Base-by-base conservation (phyloP, 1,140 invertebrate genomes). In the Bombus terrestris region DNA sequence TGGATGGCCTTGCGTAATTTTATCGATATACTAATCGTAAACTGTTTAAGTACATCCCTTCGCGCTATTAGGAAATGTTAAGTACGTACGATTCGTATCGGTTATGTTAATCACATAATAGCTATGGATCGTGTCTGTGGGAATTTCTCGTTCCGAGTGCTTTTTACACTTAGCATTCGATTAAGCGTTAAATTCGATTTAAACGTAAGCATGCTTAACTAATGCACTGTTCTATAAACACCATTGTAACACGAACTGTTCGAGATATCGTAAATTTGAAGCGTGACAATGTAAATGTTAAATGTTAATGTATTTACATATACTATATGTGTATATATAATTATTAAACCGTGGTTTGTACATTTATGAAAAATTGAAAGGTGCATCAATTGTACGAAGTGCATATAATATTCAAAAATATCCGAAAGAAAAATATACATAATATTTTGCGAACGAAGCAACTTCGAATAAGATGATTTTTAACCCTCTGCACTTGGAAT, bases 1-100 rank as follows among this genome's bases (percentile, higher is more conserved):
- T 22, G 47, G 5, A 53, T 53, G 57, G 35, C 47, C 32, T 64
- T 39, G 13, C 37, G 66, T 87, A 88, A 88, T 88, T 64, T 88
- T 43, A 73, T 87, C 80, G 35, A 83, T 57, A 28, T 64, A 64
- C 43, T n/a, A 81, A 78, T 77, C 47, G 74, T 66, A 76, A 83
- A 83, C 35, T 68, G 39, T 76, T 83, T 83, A 83, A 76, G 28
- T 10, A 59, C 53, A 6, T n/a, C 53, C 35, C 25, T 35, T n/a
- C 6, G 32, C 71, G 39, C 59, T 9, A 47, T 4, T n/a, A 12
- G 62, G 39, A 68, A 83, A 76, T 53, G 62, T 83, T 83, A 83
- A 83, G 76, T 64, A 43, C 32, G 25, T 9, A 68, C 62, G 72
- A 83, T 68, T 43, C 72, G 15, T 43, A 9, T 53, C 53, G 41